phyloP scores from a whole-genome alignment of 2,888 invertebrate genomes.

The Eupithecia vulgata region DNA sequence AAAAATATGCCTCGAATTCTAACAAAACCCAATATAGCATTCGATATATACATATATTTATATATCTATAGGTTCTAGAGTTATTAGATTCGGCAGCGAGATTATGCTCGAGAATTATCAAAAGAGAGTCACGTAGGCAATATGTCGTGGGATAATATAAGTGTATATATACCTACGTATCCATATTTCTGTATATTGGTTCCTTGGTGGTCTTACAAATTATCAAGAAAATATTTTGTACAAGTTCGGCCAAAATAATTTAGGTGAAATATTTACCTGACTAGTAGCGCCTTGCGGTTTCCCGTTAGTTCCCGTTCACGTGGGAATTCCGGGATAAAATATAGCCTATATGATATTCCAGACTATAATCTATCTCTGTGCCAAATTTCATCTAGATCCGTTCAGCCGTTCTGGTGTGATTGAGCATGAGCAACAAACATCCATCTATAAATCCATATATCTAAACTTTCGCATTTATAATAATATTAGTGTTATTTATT shows the following conservation, averaged over 20 bases:
- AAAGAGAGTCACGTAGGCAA: slow-evolving; percentile 12
- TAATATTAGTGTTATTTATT: too few relatives aligned
- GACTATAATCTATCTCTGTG: too few relatives aligned
- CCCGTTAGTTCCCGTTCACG: too few relatives aligned
- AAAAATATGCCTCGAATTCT: slow-evolving; percentile 4
- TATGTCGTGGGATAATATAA: slow-evolving; percentile 4
- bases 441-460: too few relatives aligned
- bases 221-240: not conserved
- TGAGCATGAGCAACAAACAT: too few relatives aligned
- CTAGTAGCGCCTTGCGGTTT: too few relatives aligned
- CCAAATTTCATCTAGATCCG: too few relatives aligned
- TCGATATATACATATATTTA: not conserved
- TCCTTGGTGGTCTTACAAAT: not conserved
- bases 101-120: slow-evolving; percentile 11
- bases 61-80: not conserved
- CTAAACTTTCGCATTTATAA: too few relatives aligned
- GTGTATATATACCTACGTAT: too few relatives aligned
- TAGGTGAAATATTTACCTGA: not conserved
- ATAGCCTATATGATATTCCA: too few relatives aligned
- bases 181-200: slow-evolving; percentile 6
- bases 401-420: too few relatives aligned
- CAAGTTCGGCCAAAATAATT: not conserved
- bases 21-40: not conserved
- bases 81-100: slow-evolving; percentile 11
- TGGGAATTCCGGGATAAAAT: too few relatives aligned